Evolutionary conservation across 2,888 invertebrate species (phyloP).

Genomic region (Aphelenchoides bicaudatus): DNA sequence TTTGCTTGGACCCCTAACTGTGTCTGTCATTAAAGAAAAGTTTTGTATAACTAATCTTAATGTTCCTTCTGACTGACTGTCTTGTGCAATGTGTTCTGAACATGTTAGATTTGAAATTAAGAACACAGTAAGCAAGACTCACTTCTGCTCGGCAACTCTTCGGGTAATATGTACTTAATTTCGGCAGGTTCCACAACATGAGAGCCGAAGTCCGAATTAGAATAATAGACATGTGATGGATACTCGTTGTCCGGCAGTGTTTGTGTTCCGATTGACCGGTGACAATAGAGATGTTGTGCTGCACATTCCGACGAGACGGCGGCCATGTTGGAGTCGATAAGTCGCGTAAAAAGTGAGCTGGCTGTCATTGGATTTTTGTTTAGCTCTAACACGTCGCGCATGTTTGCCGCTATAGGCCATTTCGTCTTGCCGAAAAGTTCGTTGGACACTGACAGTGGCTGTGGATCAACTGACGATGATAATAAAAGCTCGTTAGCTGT

Average conservation of each 20-base stretch:
- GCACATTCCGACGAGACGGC: not conserved
- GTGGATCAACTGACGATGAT: not conserved
- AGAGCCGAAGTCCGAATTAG: not conserved
- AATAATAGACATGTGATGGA: slow-evolving; percentile 9
- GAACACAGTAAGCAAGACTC: not conserved
- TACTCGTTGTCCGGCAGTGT: slow-evolving; percentile 18
- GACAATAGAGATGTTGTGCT: not conserved
- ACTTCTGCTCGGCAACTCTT: slow-evolving; percentile 14
- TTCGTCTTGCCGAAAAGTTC: not conserved
- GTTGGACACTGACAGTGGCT: not conserved
- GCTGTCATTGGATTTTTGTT: not conserved
- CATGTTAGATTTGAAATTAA: slow-evolving; percentile 3
- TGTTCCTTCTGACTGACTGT: slow-evolving; percentile 71
- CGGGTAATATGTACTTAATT: slow-evolving; percentile 6
- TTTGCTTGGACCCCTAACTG: slow-evolving; percentile 80
- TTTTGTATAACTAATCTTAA: slow-evolving; percentile 83
- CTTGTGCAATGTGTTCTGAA: slow-evolving; percentile 8
- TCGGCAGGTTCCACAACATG: not conserved
- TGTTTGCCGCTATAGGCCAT: not conserved
- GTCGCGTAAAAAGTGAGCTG: not conserved
- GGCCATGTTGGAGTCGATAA: not conserved
- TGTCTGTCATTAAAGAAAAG: slow-evolving; percentile 79
- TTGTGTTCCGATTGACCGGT: slow-evolving; percentile 11
- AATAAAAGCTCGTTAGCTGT: slow-evolving; percentile 5
- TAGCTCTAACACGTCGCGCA: not conserved